Evolutionary conservation across 2,113 vertebrate species (phyloP).

Genomic region (Nothoprocta perdicaria): DNA sequence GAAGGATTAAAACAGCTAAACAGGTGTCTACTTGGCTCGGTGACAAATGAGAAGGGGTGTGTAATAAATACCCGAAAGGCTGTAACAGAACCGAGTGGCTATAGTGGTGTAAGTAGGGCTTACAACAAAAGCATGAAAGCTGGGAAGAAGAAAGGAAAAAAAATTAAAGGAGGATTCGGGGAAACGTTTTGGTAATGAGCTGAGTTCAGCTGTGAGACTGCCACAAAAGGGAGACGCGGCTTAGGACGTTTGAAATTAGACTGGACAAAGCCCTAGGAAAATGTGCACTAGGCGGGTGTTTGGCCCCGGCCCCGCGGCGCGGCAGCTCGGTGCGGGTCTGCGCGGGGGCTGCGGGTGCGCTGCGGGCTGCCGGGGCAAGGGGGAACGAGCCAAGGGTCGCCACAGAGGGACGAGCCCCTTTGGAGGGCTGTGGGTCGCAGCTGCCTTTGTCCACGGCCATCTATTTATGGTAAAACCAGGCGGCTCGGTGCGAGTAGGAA

Average conservation of each 20-base stretch:
- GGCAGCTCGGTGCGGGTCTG: neutral
- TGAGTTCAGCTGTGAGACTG: neutral
- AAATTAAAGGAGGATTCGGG: neutral
- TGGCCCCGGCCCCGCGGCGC: neutral
- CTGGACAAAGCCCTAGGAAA: neutral
- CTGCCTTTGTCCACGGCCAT: accelerated
- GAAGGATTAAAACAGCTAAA: conserved; percentile 30
- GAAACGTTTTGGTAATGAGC: neutral
- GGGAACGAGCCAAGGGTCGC: neutral
- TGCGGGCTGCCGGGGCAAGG: accelerated
- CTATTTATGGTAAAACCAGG: neutral
- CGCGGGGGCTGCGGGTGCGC: no score
- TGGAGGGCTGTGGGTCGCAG: accelerated
- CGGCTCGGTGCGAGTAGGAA: neutral
- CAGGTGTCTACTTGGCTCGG: conserved; percentile 16
- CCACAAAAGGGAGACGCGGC: neutral
- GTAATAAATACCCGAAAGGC: neutral
- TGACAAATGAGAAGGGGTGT: neutral
- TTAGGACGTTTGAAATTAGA: neutral
- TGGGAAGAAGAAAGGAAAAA: neutral
- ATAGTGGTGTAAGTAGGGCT: neutral
- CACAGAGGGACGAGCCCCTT: accelerated
- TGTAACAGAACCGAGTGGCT: neutral
- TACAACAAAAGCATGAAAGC: neutral
- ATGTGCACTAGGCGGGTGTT: neutral